Conservation (phyloP, 2,797 vertebrate genomes). For the Kryptolebias ocellatus region DNA sequence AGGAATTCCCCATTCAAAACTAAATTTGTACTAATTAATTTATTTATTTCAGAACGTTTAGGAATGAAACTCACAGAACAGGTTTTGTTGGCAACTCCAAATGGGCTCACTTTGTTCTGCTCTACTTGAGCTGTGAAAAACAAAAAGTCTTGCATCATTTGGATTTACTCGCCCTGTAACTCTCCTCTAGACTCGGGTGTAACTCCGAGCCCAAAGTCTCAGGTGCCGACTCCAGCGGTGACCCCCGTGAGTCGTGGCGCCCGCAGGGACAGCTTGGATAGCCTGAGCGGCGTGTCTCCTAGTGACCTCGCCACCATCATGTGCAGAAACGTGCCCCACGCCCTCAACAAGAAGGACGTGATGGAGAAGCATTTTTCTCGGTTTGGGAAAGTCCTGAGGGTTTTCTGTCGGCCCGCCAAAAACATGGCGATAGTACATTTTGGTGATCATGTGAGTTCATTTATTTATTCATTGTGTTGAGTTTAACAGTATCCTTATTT, state of each 20-base stretch:
- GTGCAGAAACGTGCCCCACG: slow-evolving; percentile 87
- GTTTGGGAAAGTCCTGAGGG: slow-evolving; percentile 84
- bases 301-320: slow-evolving; percentile 81
- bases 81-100: no score
- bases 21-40: neutral
- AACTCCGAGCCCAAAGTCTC: slow-evolving; percentile 27
- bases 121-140: no score
- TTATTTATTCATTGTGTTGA: neutral
- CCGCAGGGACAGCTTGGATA: slow-evolving; percentile 82
- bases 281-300: slow-evolving; percentile 68
- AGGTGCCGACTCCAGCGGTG: slow-evolving; percentile 24
- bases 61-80: no score
- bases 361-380: slow-evolving; percentile 87
- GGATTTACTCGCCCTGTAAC: neutral
- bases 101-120: no score
- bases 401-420: slow-evolving; percentile 83
- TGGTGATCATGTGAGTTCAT: slow-evolving; percentile 87
- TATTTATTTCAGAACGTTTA: neutral
- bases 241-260: slow-evolving; percentile 55
- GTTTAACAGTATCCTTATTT: neutral
- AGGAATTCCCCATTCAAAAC: no score
- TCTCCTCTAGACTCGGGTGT: slow-evolving; percentile 26
- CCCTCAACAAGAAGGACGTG: slow-evolving; percentile 82
- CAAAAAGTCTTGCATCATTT: no score
- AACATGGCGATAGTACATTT: slow-evolving; percentile 87